These are phyloP conservation scores for Fragariocoptes setiger DNA, from an alignment of 1,140 invertebrate genomes.

Conservation along the genomic window DNA sequence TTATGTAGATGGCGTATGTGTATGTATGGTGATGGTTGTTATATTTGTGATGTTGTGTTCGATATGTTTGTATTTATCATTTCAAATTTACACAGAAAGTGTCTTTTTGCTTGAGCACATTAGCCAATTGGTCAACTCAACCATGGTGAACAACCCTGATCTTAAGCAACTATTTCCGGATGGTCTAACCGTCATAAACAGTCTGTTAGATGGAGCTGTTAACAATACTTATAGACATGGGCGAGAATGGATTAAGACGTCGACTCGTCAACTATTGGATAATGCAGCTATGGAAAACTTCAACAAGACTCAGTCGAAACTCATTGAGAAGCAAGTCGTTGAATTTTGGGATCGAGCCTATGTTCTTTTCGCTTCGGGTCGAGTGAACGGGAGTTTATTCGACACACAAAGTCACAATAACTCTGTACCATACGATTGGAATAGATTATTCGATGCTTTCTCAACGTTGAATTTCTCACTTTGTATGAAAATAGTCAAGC, in stretches of 20 bases:
- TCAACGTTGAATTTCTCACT: constrained; percentile 40
- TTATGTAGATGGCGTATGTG: too few species aligned
- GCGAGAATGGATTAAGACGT: constrained; percentile 42
- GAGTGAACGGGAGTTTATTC: constrained; percentile 16
- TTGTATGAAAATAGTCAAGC: constrained; percentile 45
- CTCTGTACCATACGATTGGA: constrained; percentile 20
- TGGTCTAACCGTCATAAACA: constrained; percentile 17
- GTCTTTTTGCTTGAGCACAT: constrained; percentile 62
- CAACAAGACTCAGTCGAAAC: constrained; percentile 41
- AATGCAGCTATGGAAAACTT: constrained; percentile 29
- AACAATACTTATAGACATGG: constrained; percentile 74
- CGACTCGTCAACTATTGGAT: constrained; percentile 22
- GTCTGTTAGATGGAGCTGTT: constrained; percentile 47
- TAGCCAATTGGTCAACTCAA: constrained; percentile 58
- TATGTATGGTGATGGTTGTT: too few species aligned
- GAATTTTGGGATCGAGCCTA: constrained; percentile 75
- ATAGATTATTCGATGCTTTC: constrained; percentile 33
- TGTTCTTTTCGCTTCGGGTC: constrained; percentile 47
- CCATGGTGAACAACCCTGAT: constrained; percentile 55
- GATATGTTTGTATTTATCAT: constrained; percentile 10
- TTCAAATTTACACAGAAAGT: constrained; percentile 68
- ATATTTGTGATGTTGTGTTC: background rate
- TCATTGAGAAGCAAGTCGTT: constrained; percentile 59
- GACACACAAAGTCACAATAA: constrained; percentile 27
- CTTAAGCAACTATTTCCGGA: constrained; percentile 29